Conservation (phyloP, 1,140 invertebrate species). For the Formica exsecta region DNA sequence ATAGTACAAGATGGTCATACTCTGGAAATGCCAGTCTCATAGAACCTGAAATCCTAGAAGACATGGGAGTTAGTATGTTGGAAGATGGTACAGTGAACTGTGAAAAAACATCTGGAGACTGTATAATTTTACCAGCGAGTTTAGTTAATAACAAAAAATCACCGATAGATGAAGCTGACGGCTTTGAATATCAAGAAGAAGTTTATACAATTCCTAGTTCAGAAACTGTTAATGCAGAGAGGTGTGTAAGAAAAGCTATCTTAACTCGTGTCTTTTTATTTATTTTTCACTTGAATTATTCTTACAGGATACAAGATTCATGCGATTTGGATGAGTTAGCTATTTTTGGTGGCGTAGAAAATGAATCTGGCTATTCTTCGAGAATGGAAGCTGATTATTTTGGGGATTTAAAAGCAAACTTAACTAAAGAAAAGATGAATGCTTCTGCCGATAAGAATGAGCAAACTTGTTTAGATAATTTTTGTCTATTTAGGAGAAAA, state of each 20-base stretch:
- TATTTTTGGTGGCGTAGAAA: conserved; percentile 66
- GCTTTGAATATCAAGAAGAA: conserved; percentile 68
- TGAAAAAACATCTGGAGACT: conserved; percentile 79
- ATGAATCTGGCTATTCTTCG: conserved; percentile 81
- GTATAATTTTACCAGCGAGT: conserved; percentile 73
- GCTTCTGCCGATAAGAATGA: conserved; percentile 71
- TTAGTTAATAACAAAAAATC: conserved; percentile 70
- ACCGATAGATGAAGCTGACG: conserved; percentile 60
- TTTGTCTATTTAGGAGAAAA: conserved; percentile 82
- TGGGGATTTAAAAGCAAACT: conserved; percentile 76
- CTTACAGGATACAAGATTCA: conserved; percentile 73
- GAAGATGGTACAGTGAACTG: conserved; percentile 81
- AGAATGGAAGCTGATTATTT: conserved; percentile 78
- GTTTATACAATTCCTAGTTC: conserved; percentile 76
- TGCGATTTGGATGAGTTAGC: conserved; percentile 72
- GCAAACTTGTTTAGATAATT: conserved; percentile 74
- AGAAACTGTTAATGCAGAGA: conserved; percentile 75
- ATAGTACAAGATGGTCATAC: conserved; percentile 79
- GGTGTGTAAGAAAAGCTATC: conserved; percentile 72
- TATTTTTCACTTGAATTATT: conserved; percentile 11
- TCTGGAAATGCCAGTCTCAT: conserved; percentile 82
- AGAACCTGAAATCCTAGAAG: conserved; percentile 85
- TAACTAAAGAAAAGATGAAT: conserved; percentile 75
- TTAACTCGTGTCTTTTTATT: background rate
- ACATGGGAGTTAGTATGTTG: conserved; percentile 85